Evolutionary conservation across 1,140 invertebrate genomes (phyloP).

Genomic region (Pseudobourletiella spinata): DNA sequence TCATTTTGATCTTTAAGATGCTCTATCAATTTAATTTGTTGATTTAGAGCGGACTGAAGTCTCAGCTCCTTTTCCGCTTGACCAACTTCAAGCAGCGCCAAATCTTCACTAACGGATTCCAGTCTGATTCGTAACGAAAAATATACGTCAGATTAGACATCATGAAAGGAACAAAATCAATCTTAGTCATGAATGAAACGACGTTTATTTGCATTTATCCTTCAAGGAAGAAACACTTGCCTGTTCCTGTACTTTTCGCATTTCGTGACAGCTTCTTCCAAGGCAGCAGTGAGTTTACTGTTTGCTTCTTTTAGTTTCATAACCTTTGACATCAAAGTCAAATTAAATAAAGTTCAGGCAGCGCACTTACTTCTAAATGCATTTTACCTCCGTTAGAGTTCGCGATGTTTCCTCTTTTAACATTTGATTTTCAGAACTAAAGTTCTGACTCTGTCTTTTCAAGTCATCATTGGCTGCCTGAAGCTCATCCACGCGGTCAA

Average conservation of each 20-base stretch:
- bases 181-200: background rate
- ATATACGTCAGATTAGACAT: background rate
- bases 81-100: background rate
- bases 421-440: constrained; percentile 44
- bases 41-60: constrained; percentile 4
- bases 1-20: constrained; percentile 15
- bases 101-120: constrained; percentile 11
- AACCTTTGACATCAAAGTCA: too few species aligned
- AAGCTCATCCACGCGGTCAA: constrained; percentile 20
- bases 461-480: constrained; percentile 5
- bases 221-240: too few species aligned
- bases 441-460: constrained; percentile 38
- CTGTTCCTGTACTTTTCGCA: constrained; percentile 11
- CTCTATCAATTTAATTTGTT: constrained; percentile 20
- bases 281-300: constrained; percentile 2
- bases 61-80: background rate
- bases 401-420: constrained; percentile 56
- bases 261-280: constrained; percentile 13
- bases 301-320: constrained; percentile 14
- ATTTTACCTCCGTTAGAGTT: constrained; percentile 48
- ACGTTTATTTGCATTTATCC: too few species aligned
- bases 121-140: background rate
- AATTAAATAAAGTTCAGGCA: background rate
- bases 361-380: background rate
- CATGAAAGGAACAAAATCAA: background rate